A percentile compares a stretch with the other conserved stretches of the same genome.
phyloP scores from a whole-genome alignment of 1,140 invertebrate genomes.

The Drosophila biarmipes region DNA sequence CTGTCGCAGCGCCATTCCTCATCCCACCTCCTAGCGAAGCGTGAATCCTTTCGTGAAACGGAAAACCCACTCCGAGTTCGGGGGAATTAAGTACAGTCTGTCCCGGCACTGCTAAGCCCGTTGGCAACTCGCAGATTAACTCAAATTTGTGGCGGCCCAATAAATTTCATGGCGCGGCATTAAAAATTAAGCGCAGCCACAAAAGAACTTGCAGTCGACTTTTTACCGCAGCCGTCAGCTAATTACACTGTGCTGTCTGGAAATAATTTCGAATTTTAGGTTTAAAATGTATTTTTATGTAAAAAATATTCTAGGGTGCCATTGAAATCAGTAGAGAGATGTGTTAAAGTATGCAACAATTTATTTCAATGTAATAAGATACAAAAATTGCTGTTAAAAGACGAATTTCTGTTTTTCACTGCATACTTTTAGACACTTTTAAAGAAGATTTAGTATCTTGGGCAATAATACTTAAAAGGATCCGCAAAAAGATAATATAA shows the following conservation, averaged over 20 bases:
- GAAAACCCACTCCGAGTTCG: slow-evolving; percentile 13
- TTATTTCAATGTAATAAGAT: background rate
- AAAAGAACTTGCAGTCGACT: slow-evolving; percentile 64
- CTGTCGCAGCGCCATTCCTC: slow-evolving; percentile 16
- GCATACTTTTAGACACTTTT: background rate
- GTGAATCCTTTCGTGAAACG: background rate
- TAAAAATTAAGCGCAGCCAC: slow-evolving; percentile 73
- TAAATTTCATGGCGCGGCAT: slow-evolving; percentile 71
- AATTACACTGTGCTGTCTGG: slow-evolving; percentile 60
- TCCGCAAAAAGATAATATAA: too few relatives aligned
- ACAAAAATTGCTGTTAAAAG: too few relatives aligned
- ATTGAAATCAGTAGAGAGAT: background rate
- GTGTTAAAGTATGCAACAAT: background rate
- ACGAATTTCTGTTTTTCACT: too few relatives aligned
- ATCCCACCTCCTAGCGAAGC: background rate
- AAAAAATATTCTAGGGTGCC: too few relatives aligned
- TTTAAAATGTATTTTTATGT: too few relatives aligned
- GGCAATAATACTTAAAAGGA: too few relatives aligned
- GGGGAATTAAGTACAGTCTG: slow-evolving; percentile 46
- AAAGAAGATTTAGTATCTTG: background rate
- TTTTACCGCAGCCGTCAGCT: slow-evolving; percentile 31
- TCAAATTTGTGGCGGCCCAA: slow-evolving; percentile 77
- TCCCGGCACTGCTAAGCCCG: slow-evolving; percentile 42
- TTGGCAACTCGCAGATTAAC: slow-evolving; percentile 67
- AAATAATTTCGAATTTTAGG: background rate